Base-by-base conservation (phyloP, 2,113 vertebrate species). In the Ascaphus truei region DNA sequence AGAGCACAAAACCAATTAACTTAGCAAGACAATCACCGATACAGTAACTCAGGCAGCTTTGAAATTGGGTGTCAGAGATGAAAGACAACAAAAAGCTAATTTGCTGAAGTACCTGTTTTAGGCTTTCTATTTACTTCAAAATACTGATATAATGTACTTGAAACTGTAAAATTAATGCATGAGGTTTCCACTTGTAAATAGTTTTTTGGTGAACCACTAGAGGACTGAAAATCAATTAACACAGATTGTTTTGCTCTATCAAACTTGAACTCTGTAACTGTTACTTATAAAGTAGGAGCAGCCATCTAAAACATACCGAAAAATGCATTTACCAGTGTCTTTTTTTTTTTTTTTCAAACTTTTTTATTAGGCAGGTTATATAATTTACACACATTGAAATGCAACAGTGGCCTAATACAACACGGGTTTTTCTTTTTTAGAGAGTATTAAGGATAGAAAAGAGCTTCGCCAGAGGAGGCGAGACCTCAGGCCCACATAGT, bases 121-220 rank as follows among this genome's bases (percentile, higher is more conserved):
- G 47, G 73, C 73, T 81, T 83, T 77, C 68, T 81, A 69, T 81
- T 85, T 85, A 73, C 57, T 76, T 71, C 62, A 62, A 74, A 81
- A 78, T 62, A 50, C 66, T 67, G 66, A 50, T 81, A 26, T 75
- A 81, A 50, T 81, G 23, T 75, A 81, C 75, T 77, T 64, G 73
- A 79, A 81, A 69, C 39, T 51, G 31, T 39, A 16, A 81, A 76
- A 84, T 79, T 73, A 74, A 77, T 73, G 73, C 23, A 75, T 76
- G 74, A 77, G 66, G 60, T 80, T 75, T 84, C 81, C 73, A 76
- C 75, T 76, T 78, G 74, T 74, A 52, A 76, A 68, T 75, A 56
- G 69, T 63, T 45, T 75, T 79, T 61, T 72, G 71, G 76, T 75
- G 65, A n/a, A n/a, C 12, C 73, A 51, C 57, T 53, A 3, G 48